phyloP scores from a whole-genome alignment of 2,797 vertebrate species.

The Pempheris klunzingeri region DNA sequence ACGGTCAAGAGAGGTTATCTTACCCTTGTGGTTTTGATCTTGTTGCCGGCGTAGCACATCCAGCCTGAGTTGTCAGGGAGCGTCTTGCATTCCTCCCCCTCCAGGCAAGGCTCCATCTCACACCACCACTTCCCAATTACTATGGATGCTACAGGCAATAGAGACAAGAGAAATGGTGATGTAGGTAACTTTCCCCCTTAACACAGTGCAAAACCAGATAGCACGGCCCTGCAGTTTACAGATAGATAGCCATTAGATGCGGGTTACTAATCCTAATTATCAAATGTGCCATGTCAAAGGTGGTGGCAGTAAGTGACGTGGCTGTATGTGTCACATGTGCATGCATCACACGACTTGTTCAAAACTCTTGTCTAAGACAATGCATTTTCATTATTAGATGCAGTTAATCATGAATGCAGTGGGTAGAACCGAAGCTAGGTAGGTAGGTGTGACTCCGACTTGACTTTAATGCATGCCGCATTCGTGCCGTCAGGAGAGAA shows the following conservation, averaged over 20 bases:
- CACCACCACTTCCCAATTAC: slow-evolving; percentile 99
- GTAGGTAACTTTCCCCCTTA: slow-evolving; percentile 47
- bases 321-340: background rate
- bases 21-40: slow-evolving; percentile 99
- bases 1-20: slow-evolving; percentile 82
- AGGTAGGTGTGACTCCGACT: slow-evolving; percentile 69
- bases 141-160: slow-evolving; percentile 84
- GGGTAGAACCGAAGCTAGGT: slow-evolving; percentile 52
- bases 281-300: slow-evolving; percentile 16
- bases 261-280: slow-evolving; percentile 14
- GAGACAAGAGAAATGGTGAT: slow-evolving; percentile 66
- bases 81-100: slow-evolving; percentile 99
- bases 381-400: slow-evolving; percentile 21
- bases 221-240: background rate
- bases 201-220: slow-evolving; percentile 44
- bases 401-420: slow-evolving; percentile 44
- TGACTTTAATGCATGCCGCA: slow-evolving; percentile 79
- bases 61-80: slow-evolving; percentile 99
- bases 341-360: background rate
- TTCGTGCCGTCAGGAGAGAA: slow-evolving; percentile 71
- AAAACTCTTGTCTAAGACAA: background rate
- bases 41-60: slow-evolving; percentile 99
- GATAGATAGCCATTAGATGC: slow-evolving; percentile 12
- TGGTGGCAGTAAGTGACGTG: slow-evolving; percentile 11
- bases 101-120: slow-evolving; percentile 99